Evolutionary conservation across 2,888 invertebrate species (phyloP).

Genomic region (Acronicta leporina): DNA sequence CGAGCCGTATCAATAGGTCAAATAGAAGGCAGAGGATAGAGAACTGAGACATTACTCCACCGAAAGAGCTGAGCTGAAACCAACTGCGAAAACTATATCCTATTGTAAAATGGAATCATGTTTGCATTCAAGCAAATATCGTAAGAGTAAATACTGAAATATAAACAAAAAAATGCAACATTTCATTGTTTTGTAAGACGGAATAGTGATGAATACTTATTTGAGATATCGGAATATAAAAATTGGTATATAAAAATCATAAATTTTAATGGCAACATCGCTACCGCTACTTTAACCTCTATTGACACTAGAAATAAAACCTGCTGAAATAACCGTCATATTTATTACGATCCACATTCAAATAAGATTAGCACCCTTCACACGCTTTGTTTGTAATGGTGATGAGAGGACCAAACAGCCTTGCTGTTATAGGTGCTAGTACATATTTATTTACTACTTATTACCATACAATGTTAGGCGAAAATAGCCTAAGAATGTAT

Average conservation of each 20-base stretch:
- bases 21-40: no score
- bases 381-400: slow-evolving; percentile 4
- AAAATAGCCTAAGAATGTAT: not conserved
- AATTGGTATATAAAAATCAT: not conserved
- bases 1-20: no score
- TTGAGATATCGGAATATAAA: no score
- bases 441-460: slow-evolving; percentile 9
- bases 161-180: no score
- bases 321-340: slow-evolving; percentile 23
- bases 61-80: no score
- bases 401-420: slow-evolving; percentile 7
- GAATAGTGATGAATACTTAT: no score
- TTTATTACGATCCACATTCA: slow-evolving; percentile 30
- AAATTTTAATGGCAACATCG: not conserved
- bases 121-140: no score
- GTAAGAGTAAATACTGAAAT: no score
- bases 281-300: not conserved
- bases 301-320: not conserved
- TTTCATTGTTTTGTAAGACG: no score
- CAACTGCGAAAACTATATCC: no score
- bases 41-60: no score
- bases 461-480: not conserved
- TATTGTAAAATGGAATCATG: no score
- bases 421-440: slow-evolving; percentile 21
- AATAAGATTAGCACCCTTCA: slow-evolving; percentile 31